A percentile compares a stretch with the other conserved stretches of the same genome.
Conservation (phyloP, 2,113 vertebrate species). For the Philantomba maxwellii region DNA sequence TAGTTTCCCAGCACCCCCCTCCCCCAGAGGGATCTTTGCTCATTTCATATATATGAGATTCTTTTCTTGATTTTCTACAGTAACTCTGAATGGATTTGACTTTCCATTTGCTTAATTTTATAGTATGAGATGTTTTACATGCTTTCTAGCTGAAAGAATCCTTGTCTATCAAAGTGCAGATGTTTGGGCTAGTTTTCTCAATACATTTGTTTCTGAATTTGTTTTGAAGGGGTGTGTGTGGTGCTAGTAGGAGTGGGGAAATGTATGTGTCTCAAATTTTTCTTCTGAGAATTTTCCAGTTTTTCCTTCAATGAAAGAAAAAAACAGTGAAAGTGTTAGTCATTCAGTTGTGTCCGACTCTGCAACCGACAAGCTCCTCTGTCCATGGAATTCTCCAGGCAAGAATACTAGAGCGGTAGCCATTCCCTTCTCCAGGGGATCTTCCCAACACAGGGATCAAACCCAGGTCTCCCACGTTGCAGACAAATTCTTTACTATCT, state of each 20-base stretch:
- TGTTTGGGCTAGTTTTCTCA: background rate
- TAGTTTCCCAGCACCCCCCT: fast-evolving
- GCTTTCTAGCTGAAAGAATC: background rate
- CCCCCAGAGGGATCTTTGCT: background rate
- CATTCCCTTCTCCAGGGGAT: background rate
- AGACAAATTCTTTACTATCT: background rate
- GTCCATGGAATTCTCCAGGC: background rate
- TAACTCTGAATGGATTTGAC: background rate
- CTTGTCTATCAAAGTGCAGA: background rate
- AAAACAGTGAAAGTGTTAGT: background rate
- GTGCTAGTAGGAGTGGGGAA: background rate
- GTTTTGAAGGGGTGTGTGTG: background rate
- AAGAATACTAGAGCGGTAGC: background rate
- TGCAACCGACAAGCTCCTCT: background rate
- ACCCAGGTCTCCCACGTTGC: background rate
- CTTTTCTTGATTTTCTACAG: background rate
- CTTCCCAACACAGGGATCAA: background rate
- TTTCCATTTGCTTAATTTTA: background rate
- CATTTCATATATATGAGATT: background rate
- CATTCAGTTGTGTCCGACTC: background rate
- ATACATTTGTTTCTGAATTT: background rate
- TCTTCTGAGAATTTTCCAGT: background rate
- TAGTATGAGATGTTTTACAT: background rate
- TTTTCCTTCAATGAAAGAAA: background rate
- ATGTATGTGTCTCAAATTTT: background rate